Conservation (phyloP, 2,797 vertebrate species). For the Spheniscus humboldti region DNA sequence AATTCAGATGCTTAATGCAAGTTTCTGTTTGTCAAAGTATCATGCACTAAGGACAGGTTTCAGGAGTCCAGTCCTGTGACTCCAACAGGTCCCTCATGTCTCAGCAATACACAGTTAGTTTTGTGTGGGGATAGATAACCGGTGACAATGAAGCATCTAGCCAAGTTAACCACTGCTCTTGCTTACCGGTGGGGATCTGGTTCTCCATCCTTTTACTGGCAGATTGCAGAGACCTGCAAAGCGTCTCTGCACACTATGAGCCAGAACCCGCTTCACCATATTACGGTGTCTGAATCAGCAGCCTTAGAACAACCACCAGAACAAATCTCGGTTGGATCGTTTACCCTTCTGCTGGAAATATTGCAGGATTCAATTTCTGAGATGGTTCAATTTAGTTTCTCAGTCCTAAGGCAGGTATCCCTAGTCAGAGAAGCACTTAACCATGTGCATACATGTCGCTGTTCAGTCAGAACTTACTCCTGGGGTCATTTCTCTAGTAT, state of each 20-base stretch:
- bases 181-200: neutral
- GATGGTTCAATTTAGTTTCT: neutral
- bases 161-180: neutral
- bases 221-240: neutral
- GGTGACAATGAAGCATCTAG: neutral
- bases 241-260: neutral
- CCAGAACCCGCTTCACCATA: neutral
- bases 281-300: neutral
- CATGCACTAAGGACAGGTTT: neutral
- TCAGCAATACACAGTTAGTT: neutral
- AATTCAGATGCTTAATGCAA: neutral
- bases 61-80: neutral
- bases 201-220: neutral
- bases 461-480: neutral
- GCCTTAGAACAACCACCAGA: neutral
- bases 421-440: neutral
- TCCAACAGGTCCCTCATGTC: neutral
- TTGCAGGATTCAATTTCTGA: neutral
- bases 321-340: neutral
- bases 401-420: neutral
- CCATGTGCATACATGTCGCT: neutral
- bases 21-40: neutral
- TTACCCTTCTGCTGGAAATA: neutral
- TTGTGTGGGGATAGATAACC: neutral
- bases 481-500: neutral